Conservation (phyloP, 1,140 invertebrate genomes). For the Pentalonia nigronervosa region DNA sequence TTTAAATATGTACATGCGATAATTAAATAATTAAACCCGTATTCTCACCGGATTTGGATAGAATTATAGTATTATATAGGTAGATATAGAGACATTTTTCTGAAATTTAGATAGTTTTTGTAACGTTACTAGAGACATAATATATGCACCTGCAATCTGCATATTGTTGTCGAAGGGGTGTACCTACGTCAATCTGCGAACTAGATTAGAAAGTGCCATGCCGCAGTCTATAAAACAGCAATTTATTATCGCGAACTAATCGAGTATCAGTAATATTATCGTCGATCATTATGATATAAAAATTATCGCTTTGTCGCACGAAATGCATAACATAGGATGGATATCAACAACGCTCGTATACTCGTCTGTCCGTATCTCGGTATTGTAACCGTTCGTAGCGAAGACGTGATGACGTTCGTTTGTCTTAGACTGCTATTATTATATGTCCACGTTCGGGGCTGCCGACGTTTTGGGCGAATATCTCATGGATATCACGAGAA, state of each 20-base stretch:
- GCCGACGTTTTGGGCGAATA: neutral
- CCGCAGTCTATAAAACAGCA: neutral
- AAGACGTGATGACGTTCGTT: neutral
- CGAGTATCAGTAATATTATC: neutral
- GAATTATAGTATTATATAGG: neutral
- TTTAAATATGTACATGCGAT: neutral
- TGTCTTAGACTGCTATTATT: neutral
- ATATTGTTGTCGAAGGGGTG: neutral
- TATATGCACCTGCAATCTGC: neutral
- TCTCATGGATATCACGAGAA: constrained; percentile 22
- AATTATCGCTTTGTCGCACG: neutral
- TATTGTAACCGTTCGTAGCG: neutral
- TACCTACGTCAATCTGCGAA: neutral
- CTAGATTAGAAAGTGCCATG: neutral
- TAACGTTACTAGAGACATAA: neutral
- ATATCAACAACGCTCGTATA: neutral
- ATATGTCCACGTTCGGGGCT: neutral
- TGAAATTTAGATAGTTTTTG: neutral
- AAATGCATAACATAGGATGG: no score
- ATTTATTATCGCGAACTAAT: neutral
- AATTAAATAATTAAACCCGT: neutral
- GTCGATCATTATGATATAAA: neutral
- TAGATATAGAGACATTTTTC: neutral
- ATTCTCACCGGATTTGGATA: neutral
- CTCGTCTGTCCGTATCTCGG: neutral